Conservation (phyloP, 2,113 vertebrate species). For the Stegastes partitus region DNA sequence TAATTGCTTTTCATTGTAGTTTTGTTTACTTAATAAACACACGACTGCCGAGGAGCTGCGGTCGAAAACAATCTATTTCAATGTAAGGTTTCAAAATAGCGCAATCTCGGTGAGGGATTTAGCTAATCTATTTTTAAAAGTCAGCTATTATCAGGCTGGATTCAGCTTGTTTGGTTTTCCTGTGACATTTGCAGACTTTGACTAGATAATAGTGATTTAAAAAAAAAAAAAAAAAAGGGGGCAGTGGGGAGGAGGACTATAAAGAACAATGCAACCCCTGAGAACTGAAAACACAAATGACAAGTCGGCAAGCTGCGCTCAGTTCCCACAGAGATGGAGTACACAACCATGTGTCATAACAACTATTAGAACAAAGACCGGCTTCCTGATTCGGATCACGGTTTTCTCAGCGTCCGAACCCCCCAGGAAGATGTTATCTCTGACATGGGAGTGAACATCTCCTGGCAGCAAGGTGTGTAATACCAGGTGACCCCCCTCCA, state of each 20-base stretch:
- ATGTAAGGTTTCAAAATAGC: slow-evolving; percentile 31
- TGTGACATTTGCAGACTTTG: slow-evolving; percentile 40
- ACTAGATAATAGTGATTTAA: slow-evolving; percentile 33
- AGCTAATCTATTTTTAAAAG: slow-evolving; percentile 46
- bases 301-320: slow-evolving; percentile 33
- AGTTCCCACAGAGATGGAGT: slow-evolving; percentile 51
- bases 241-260: slow-evolving; percentile 15
- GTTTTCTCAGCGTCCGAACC: slow-evolving; percentile 42
- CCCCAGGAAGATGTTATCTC: slow-evolving; percentile 48
- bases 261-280: slow-evolving; percentile 41
- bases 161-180: slow-evolving; percentile 50
- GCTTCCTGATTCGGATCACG: slow-evolving; percentile 62
- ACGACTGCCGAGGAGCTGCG: neutral
- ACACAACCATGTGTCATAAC: slow-evolving; percentile 58
- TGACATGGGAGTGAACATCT: slow-evolving; percentile 49
- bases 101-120: slow-evolving; percentile 18
- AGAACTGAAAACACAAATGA: slow-evolving; percentile 41
- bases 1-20: too few relatives aligned
- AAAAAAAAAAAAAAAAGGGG: slow-evolving; percentile 11
- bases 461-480: slow-evolving; percentile 52
- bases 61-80: slow-evolving; percentile 4
- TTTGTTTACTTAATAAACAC: too few relatives aligned
- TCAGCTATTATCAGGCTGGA: slow-evolving; percentile 52
- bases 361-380: slow-evolving; percentile 70
- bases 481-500: slow-evolving; percentile 20